Evolutionary conservation across 2,113 vertebrate species (phyloP), one percentile per base, ranked within the genome.

Genomic region (Aythya baeri): DNA sequence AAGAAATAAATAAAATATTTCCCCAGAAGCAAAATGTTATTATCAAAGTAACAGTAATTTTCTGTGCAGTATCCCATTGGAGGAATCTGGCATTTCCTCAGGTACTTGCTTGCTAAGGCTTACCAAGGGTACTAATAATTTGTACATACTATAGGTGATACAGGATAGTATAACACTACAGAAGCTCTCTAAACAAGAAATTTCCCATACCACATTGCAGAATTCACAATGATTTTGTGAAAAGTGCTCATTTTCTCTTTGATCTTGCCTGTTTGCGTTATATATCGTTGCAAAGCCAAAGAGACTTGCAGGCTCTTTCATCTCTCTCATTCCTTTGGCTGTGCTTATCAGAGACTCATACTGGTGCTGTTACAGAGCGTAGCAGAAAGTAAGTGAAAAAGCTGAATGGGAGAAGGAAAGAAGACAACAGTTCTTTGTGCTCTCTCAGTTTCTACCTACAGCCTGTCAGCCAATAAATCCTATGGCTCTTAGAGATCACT

Each of bases 91-190:
- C 22, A 11, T 31, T 21, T 49, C 22, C 22, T 55, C 38, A 9
- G 2, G 5, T 29, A 21, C 18, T 67, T 26, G 18, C 44, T 68
- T 41, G 6, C 21, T 68, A 44, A 83, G 41, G 12, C 4, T 57
- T 46, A 59, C 22, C 38, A 59, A 63, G 27, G 4, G 11, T 65
- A 18, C 43, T 73, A n/a, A 21, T 62, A 79, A 61, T n/a, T 61
- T 34, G 18, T 11, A 13, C 0, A 0, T 0, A 2, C 21, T n/a
- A 12, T 21, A 22, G 25, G 13, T 17, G 46, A 26, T 52, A 27
- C 21, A 82, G 41, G 14, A 6, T 16, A 54, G 15, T 8, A 17
- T 29, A 63, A 31, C 1, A 0, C 7, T 27, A 20, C 27, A 18
- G 46, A 80, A 52, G 9, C 10, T 54, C 36, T 50, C 50, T 17